Conservation (phyloP, 64 coral and sea anemone species). For the Pachyseris speciosa region DNA sequence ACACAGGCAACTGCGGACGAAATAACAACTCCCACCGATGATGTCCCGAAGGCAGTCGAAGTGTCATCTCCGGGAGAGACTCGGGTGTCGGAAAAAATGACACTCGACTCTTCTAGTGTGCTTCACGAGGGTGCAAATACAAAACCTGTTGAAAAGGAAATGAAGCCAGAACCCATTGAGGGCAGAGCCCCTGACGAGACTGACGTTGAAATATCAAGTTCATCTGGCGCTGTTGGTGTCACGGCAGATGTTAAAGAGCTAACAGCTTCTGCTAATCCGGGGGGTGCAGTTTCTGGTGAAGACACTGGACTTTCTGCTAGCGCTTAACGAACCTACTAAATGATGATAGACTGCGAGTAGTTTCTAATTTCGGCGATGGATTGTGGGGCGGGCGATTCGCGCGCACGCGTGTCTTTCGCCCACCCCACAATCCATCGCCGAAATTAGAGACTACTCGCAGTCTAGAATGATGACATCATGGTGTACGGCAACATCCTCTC, state of each 20-base stretch:
- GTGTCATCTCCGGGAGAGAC: not conserved
- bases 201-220: not conserved
- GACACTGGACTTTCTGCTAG: not conserved
- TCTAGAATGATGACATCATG: too few species aligned
- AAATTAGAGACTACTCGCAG: too few species aligned
- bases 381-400: too few species aligned
- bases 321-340: not conserved
- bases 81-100: not conserved
- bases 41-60: not conserved
- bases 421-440: too few species aligned
- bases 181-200: not conserved
- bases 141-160: not conserved
- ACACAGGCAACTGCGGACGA: slow-evolving; percentile 8
- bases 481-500: too few species aligned
- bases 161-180: not conserved
- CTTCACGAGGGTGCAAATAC: not conserved
- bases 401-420: too few species aligned
- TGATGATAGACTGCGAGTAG: too few species aligned
- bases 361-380: too few species aligned
- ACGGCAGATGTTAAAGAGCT: not conserved
- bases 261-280: not conserved
- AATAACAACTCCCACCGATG: slow-evolving; percentile 9
- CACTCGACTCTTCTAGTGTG: not conserved
- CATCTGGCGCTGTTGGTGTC: not conserved
- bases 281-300: not conserved